Percentiles rank a stretch among this genome's conserved stretches.
Evolutionary conservation across 2,113 vertebrate species (phyloP).

Genomic region (Elaphurus davidianus): DNA sequence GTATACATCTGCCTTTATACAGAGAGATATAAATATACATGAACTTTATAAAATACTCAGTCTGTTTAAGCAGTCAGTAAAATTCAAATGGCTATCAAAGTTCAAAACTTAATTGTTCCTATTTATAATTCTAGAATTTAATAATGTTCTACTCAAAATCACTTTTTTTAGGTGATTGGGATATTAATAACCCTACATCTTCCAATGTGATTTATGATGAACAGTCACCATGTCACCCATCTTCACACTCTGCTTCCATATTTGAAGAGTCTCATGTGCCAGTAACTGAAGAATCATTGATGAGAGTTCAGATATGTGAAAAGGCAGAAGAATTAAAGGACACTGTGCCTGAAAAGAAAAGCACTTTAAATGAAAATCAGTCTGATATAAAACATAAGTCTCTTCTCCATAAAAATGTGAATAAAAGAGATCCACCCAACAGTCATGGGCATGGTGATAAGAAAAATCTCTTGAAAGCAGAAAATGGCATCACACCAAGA

Average conservation of each 20-base stretch:
- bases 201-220: slow-evolving; percentile 90
- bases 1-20: neutral
- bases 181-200: slow-evolving; percentile 85
- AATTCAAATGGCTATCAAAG: slow-evolving; percentile 18
- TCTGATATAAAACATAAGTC: slow-evolving; percentile 65
- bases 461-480: slow-evolving; percentile 52
- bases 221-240: slow-evolving; percentile 84
- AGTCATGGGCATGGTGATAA: slow-evolving; percentile 65
- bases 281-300: slow-evolving; percentile 80
- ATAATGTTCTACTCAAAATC: neutral
- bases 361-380: slow-evolving; percentile 78
- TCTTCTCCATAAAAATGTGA: slow-evolving; percentile 73
- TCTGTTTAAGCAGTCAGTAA: neutral
- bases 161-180: slow-evolving; percentile 86
- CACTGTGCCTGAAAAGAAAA: slow-evolving; percentile 76
- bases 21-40: neutral
- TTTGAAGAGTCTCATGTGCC: slow-evolving; percentile 81
- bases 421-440: slow-evolving; percentile 71
- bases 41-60: neutral
- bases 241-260: slow-evolving; percentile 82
- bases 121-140: neutral
- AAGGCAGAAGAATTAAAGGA: slow-evolving; percentile 76
- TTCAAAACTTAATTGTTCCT: neutral
- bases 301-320: slow-evolving; percentile 75
- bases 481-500: slow-evolving; percentile 64